Evolutionary conservation across 2,797 vertebrate species (phyloP).

Genomic region (Ammospiza maritima): DNA sequence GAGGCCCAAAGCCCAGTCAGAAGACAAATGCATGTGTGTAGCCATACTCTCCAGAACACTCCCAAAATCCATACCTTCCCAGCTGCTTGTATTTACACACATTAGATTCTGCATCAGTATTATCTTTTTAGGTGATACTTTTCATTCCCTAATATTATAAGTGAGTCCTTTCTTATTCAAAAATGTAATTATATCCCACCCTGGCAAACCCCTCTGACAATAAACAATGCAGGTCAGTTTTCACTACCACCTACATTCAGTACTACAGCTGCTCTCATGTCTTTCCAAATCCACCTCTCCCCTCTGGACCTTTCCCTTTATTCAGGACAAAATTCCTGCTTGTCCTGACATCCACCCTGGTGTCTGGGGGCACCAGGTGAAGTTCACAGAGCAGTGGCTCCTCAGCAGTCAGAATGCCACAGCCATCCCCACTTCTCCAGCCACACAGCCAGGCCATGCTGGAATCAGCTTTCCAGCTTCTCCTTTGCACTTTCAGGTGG

Average conservation of each 20-base stretch:
- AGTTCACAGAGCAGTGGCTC: no score
- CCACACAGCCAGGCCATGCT: rapidly evolving
- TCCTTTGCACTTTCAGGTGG: background rate
- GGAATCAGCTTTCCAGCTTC: background rate
- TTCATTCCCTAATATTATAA: background rate
- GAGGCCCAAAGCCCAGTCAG: background rate
- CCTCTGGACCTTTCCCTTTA: background rate
- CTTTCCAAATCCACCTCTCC: background rate
- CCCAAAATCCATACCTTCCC: background rate
- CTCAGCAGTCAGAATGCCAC: rapidly evolving
- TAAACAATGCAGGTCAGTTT: background rate
- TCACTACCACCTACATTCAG: background rate
- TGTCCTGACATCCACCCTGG: background rate
- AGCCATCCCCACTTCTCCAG: background rate
- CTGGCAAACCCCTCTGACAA: background rate
- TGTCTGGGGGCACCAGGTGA: background rate
- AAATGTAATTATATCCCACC: background rate
- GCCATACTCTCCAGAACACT: background rate
- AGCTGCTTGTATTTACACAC: background rate
- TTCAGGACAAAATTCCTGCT: background rate
- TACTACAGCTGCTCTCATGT: background rate
- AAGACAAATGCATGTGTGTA: rapidly evolving
- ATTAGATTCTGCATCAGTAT: background rate
- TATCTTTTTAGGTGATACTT: background rate
- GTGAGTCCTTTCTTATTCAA: background rate